phyloP scores from a whole-genome alignment of 2,888 invertebrate genomes.

The Agrilus biguttatus region DNA sequence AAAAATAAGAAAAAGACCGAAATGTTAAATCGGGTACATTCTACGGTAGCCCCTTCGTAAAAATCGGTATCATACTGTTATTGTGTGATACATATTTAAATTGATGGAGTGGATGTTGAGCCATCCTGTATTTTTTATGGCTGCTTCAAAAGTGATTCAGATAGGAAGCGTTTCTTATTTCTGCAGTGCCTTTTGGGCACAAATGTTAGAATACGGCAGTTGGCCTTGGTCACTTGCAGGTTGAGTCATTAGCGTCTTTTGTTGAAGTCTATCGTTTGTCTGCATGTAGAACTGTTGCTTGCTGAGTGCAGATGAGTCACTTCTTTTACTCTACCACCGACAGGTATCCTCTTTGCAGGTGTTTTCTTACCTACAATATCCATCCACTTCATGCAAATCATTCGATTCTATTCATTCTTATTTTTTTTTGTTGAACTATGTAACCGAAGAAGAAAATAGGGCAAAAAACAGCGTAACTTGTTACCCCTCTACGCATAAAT shows the following conservation, averaged over 20 bases:
- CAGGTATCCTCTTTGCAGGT: slow-evolving; percentile 9
- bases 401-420: no score
- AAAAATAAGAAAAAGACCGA: no score
- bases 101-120: no score
- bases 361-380: slow-evolving; percentile 1
- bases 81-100: no score
- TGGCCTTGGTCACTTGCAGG: slow-evolving; percentile 24
- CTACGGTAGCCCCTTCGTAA: no score
- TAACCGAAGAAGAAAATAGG: no score
- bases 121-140: background rate
- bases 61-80: no score
- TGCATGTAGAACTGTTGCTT: slow-evolving; percentile 3
- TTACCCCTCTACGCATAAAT: slow-evolving; percentile 4
- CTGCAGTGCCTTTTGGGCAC: slow-evolving; percentile 14
- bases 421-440: no score
- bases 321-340: slow-evolving; percentile 4
- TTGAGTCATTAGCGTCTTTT: slow-evolving; percentile 13
- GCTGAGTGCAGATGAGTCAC: slow-evolving; percentile 5
- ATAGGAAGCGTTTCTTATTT: slow-evolving; percentile 12
- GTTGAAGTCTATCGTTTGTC: slow-evolving; percentile 12
- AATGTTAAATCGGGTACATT: no score
- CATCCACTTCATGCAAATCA: no score
- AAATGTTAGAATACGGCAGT: slow-evolving; percentile 20
- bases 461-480: background rate
- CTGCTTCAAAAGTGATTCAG: slow-evolving; percentile 9